Percentiles rank a stretch among this genome's conserved stretches.
Evolutionary conservation across 1,140 invertebrate species (phyloP).

Genomic region (Arion vulgaris): DNA sequence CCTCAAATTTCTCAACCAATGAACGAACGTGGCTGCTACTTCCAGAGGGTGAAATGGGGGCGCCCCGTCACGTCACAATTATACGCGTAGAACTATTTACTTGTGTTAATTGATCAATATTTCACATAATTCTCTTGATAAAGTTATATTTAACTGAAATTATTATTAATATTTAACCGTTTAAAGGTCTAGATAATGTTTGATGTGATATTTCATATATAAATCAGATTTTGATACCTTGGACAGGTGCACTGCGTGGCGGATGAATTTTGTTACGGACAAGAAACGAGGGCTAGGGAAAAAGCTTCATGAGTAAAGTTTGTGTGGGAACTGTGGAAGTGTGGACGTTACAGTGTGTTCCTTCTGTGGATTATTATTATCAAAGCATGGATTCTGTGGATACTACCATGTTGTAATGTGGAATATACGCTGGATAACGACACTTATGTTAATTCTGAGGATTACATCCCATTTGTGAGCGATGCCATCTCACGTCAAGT

Average conservation of each 20-base stretch:
- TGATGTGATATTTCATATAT: not conserved
- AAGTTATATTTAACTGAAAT: not conserved
- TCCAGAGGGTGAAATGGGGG: slow-evolving; percentile 33
- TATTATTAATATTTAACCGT: not conserved
- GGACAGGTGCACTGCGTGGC: slow-evolving; percentile 11
- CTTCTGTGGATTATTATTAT: slow-evolving; percentile 2
- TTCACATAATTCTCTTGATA: not conserved
- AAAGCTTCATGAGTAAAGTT: slow-evolving; percentile 17
- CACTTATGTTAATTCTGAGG: slow-evolving; percentile 23
- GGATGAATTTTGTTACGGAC: not conserved
- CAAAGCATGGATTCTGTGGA: slow-evolving; percentile 30
- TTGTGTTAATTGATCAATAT: not conserved
- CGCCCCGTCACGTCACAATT: not conserved
- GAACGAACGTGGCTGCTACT: slow-evolving; percentile 11
- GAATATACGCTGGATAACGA: slow-evolving; percentile 17
- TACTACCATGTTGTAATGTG: slow-evolving; percentile 29
- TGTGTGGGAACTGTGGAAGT: not conserved
- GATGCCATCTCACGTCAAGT: slow-evolving; percentile 17
- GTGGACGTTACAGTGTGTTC: slow-evolving; percentile 18
- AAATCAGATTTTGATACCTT: not conserved
- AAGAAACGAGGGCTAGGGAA: not conserved
- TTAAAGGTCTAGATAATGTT: not conserved
- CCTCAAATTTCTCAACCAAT: slow-evolving; percentile 30
- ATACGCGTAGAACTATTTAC: not conserved
- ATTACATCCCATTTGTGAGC: slow-evolving; percentile 22